Evolutionary conservation across 92 coral and sea anemone genomes (phyloP), one percentile per base, ranked within the genome.

Genomic region (Bergia sp.): DNA sequence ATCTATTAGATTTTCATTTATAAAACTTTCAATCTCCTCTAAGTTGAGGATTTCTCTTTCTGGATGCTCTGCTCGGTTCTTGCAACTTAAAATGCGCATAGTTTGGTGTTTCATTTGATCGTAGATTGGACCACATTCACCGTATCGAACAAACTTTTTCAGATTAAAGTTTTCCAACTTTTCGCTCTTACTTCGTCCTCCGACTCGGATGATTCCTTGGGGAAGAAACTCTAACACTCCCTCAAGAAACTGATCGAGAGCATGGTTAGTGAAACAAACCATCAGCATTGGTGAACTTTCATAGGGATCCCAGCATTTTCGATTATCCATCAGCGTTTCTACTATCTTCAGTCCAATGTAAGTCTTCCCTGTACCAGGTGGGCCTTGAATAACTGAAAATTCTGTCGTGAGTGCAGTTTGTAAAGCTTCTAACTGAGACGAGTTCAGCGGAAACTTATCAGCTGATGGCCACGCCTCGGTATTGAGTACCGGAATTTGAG

Each of bases 191-290:
- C 84, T 77, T 77, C 90, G 82, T 76, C 90, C 90, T 37, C 90
- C 90, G 15, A 87, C 84, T 29, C 90, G 73, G 42, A 87, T 80
- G 13, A 87, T 78, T 44, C 76, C 85, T 37, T 44, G 36, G 16
- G 76, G 76, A 66, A 77, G 64, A 87, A 87, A 87, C 85, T 87
- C 64, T 38, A 75, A 64, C n/a, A 87, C 84, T 64, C 90, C 90
- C 61, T 87, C 93, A 66, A 91, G 90, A 87, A 91, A 91, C 90
- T 87, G 90, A 40, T 87, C 90, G 58, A 87, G 84, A 39, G 90
- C 90, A 57, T 87, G 90, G 49, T 87, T 91, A 5, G 93, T 91
- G 90, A 76, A 91, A 66, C 93, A 91, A 82, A 91, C 93, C 81
- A 91, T 86, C 23, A 91, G 85, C 93, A 91, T 91, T 29, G 93